Base-by-base conservation (phyloP, 2,113 vertebrate genomes). In the Australoheros scitulus region DNA sequence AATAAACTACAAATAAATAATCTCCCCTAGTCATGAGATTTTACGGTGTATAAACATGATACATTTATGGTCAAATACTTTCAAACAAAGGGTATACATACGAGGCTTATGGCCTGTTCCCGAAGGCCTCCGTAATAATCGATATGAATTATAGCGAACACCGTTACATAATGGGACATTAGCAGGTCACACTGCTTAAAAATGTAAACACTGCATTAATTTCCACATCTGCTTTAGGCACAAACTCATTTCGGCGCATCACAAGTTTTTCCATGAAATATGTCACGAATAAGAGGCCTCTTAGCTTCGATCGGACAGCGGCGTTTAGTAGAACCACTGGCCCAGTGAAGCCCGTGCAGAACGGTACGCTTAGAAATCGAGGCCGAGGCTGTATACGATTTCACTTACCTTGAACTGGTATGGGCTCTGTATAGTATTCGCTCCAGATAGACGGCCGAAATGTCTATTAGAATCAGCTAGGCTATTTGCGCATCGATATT, bases 331-430 rank as follows among this genome's bases (percentile, higher is more conserved):
- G 57, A n/a, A 9, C n/a, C 11, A 17, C n/a, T 20, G 17, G 3
- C 65, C 81, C 56, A 13, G 61, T 6, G 52, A 80, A 17, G 77
- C 11, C 20, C 20, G 32, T 22, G 64, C 47, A 65, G 79, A 64
- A 20, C 84, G 70, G 81, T 6, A 38, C 82, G 13, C 79, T 36
- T 55, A 68, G 20, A 93, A 95, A 92, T 91, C 74, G 83, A 95
- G 80, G 56, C 50, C 94, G 88, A 77, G 90, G 95, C 81, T 91
- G 82, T 32, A 7, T 24, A 47, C 15, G 76, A 59, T 64, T 82
- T 80, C 43, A 93, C 95, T 96, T 96, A 96, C 95, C 95, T 96
- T 95, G 89, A 94, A 94, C 90, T 94, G 93, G 92, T 95, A 93
- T 86, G 92, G 91, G 94, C 96, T 94, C 91, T 92, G 89, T 90